Base-by-base conservation (phyloP, 2,797 vertebrate genomes). In the Myotis vivesi region DNA sequence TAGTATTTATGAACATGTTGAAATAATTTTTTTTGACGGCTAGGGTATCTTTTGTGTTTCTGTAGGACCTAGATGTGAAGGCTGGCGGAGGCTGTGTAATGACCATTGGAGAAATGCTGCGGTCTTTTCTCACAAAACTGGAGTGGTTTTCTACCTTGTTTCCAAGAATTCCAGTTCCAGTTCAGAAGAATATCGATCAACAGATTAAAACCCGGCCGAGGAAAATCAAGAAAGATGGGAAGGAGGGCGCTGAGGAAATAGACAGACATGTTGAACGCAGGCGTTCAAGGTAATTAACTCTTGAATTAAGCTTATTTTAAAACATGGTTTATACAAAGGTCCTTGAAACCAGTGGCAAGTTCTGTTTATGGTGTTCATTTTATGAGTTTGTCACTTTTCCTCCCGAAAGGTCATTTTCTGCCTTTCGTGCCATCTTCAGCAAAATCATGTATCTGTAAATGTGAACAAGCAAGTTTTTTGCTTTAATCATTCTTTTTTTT, bases 61-160 rank as follows among this genome's bases (percentile, higher is more conserved):
- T 99, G n/a, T 98, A 99, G 99, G 99, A 99, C 97, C 98, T 99
- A 69, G 99, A 99, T 69, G 99, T 99, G 97, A 99, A 99, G 97
- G 99, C 99, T 25, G 99, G 99, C 28, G 99, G 99, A 0, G 99
- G 99, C 83, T 99, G 99, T 6, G 98, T 99, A 59, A 99, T 99
- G 99, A 99, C 99, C 57, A 96, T 99, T 6, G 99, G 99, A 89
- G 99, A 99, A 97, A 99, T 99, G 99, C 98, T 99, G 53, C 99
- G 99, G 81, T 99, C 99, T 95, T 99, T 99, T 97, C 98, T 99
- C 94, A 99, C 99, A 97, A 99, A 99, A 96, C 98, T 99, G 75
- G 99, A 99, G 97, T 99, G 99, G 99, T 99, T 99, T 98, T 99
- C 99, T 95, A 99, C 99, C 0, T 98, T 99, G 93, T 99, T 99